A percentile compares a stretch with the other conserved stretches of the same genome.
These are phyloP conservation scores for Zaprionus ghesquierei DNA, from an alignment of 1,140 invertebrate genomes.

Conservation along the genomic window DNA sequence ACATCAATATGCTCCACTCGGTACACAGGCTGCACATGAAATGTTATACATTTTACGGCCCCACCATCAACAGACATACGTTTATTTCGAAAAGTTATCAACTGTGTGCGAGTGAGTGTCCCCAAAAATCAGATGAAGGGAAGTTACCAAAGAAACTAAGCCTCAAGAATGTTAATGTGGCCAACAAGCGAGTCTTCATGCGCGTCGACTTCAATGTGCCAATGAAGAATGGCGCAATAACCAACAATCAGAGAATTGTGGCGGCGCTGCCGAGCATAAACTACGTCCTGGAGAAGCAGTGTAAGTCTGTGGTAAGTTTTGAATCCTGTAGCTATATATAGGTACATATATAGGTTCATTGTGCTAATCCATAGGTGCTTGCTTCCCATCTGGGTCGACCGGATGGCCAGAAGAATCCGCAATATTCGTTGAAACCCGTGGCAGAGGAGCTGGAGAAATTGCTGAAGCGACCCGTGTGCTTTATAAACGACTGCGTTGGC, in stretches of 20 bases:
- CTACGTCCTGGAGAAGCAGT: constrained; percentile 95
- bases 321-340: neutral
- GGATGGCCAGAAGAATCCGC: constrained; percentile 92
- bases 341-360: neutral
- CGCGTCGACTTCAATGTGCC: constrained; percentile 99
- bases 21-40: neutral
- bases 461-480: constrained; percentile 92
- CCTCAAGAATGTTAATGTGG: constrained; percentile 89
- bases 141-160: constrained; percentile 87
- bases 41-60: neutral
- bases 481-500: constrained; percentile 97
- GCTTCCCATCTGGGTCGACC: constrained; percentile 99
- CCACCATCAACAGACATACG: neutral
- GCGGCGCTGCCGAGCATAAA: constrained; percentile 97
- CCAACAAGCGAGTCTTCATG: constrained; percentile 91
- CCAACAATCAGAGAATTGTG: constrained; percentile 97
- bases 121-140: neutral
- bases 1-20: neutral
- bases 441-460: constrained; percentile 94
- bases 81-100: neutral
- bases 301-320: constrained; percentile 89
- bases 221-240: constrained; percentile 97
- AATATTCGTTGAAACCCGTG: constrained; percentile 96
- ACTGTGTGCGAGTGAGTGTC: neutral
- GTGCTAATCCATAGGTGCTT: constrained; percentile 84